phyloP scores from a whole-genome alignment of 2,888 invertebrate genomes.

The Pseudococcus viburni region DNA sequence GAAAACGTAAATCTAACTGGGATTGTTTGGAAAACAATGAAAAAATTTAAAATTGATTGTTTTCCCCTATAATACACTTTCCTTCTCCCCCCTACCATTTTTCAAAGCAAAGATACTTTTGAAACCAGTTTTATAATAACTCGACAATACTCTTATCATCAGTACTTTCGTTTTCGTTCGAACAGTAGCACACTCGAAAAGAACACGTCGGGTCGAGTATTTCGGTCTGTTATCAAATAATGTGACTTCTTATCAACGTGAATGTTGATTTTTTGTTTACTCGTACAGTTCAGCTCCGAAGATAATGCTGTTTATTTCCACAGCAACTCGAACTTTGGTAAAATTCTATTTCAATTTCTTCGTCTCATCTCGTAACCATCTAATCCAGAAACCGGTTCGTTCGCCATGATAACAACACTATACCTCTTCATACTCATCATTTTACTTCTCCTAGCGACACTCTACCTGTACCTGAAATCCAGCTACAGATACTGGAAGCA shows the following conservation, averaged over 20 bases:
- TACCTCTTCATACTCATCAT: not conserved
- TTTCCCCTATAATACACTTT: not conserved
- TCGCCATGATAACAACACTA: not conserved
- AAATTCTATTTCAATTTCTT: not conserved
- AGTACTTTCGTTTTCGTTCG: conserved; percentile 25
- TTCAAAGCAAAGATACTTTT: not conserved
- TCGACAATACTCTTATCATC: not conserved
- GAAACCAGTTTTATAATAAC: not conserved
- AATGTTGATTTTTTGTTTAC: not conserved
- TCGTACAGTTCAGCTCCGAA: too few species aligned
- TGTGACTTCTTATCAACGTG: not conserved
- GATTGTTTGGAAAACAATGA: too few species aligned
- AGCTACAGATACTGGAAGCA: conserved; percentile 37
- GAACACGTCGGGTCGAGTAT: not conserved
- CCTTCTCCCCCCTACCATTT: not conserved
- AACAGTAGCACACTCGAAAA: not conserved
- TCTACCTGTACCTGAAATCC: conserved; percentile 29
- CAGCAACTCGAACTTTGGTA: not conserved
- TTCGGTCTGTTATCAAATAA: conserved; percentile 7
- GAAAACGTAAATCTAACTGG: too few species aligned
- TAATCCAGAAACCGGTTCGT: not conserved
- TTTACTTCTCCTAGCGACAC: not conserved
- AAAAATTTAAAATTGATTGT: too few species aligned
- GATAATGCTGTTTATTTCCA: too few species aligned
- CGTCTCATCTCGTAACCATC: not conserved